phyloP scores from a whole-genome alignment of 2,113 vertebrate genomes.

The Psephotus haematonotus region DNA sequence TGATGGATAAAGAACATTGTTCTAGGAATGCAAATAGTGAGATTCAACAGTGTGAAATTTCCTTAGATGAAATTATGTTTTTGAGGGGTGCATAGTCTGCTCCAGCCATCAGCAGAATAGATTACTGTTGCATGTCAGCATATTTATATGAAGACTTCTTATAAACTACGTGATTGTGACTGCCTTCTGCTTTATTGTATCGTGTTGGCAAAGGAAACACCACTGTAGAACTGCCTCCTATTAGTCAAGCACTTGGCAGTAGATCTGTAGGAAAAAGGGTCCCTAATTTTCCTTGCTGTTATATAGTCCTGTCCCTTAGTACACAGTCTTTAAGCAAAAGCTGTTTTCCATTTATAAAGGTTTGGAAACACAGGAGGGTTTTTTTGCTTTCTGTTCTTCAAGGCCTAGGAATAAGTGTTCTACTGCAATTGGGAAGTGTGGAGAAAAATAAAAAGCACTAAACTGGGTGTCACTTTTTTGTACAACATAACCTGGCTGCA shows the following conservation, averaged over 20 bases:
- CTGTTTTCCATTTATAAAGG: not conserved
- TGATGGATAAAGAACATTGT: not conserved
- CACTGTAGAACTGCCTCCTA: not conserved
- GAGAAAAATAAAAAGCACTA: not conserved
- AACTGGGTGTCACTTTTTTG: not conserved
- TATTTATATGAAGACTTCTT: not conserved
- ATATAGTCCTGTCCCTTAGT: not conserved
- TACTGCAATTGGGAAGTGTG: not conserved
- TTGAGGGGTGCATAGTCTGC: not conserved
- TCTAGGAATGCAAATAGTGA: not conserved
- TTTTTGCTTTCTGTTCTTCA: not conserved
- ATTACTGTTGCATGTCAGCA: accelerated
- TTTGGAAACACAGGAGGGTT: not conserved
- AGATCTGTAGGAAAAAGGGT: not conserved
- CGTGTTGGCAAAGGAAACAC: not conserved
- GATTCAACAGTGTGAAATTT: not conserved
- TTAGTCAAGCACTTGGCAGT: not conserved
- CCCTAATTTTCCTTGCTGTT: not conserved
- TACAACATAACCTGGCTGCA: not conserved
- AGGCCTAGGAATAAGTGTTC: not conserved
- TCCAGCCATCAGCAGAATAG: not conserved
- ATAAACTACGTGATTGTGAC: not conserved
- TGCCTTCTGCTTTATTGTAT: not conserved
- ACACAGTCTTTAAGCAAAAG: not conserved
- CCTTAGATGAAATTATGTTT: not conserved